A percentile compares a stretch with the other conserved stretches of the same genome.
phyloP scores from a whole-genome alignment of 2,113 vertebrate species.

The Todiramphus chloris region DNA sequence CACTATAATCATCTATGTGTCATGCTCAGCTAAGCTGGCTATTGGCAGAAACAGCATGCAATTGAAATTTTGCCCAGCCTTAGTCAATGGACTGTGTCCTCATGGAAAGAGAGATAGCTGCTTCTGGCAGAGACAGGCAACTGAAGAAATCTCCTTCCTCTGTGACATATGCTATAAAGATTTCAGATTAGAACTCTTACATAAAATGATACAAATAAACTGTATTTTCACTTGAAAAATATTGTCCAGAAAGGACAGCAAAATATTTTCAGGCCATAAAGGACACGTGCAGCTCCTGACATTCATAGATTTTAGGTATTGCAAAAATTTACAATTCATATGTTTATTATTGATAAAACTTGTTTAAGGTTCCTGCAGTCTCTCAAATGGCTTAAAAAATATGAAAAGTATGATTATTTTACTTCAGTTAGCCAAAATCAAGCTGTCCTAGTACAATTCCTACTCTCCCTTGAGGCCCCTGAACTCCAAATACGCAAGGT shows the following conservation, averaged over 20 bases:
- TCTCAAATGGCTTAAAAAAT: background rate
- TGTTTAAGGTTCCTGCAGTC: background rate
- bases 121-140: background rate
- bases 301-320: background rate
- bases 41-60: background rate
- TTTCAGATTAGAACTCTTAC: background rate
- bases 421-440: background rate
- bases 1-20: background rate
- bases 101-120: background rate
- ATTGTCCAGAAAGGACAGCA: background rate
- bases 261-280: background rate
- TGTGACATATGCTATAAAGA: background rate
- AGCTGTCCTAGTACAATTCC: background rate
- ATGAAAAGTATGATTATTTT: slow-evolving; percentile 9
- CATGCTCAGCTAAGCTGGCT: background rate
- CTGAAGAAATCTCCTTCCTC: background rate
- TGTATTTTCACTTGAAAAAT: background rate
- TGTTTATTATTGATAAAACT: slow-evolving; percentile 15
- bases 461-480: background rate
- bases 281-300: background rate
- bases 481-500: background rate
- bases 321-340: background rate
- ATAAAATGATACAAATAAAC: background rate
- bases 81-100: background rate
- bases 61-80: background rate